Evolutionary conservation across 2,797 vertebrate species (phyloP), one percentile per base, ranked within the genome.

Genomic region (Sebastes elongatus): DNA sequence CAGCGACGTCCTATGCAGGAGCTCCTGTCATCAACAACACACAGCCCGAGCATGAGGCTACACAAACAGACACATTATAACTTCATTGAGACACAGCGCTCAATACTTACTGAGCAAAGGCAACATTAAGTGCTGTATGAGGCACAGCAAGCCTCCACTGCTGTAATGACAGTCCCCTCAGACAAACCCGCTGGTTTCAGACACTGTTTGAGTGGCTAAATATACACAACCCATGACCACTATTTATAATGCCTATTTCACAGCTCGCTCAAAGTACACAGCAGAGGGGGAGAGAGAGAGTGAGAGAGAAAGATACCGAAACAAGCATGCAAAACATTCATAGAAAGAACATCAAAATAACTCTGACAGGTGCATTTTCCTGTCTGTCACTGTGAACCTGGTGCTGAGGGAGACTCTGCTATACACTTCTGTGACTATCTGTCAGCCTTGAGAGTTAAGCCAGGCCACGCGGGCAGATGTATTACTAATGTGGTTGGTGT

Each of bases 1-100:
- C 2, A 99, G 96, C 11, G 97, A 97, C 28, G 97, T 97, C 80
- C 97, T 97, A 86, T 97, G 98, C 84, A 98, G 92, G 84, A 99
- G 92, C 93, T 99, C 98, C 98, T 99, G 94, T 71, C 81, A 84
- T 80, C 87, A 82, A 82, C 73, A 89, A 78, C 79, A 88, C 11
- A 85, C 42, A 87, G 62, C 60, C 2, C 71, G 55, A 89, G 49
- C 65, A 68, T 81, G 81, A 80, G 65, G 73, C 38, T 49, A 76
- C 73, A 71, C 64, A 82, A 59, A 74, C 64, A 78, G 52, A 77
- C 52, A 53, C 63, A 83, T 71, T 73, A 55, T 57, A 46, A 73
- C 23, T 56, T 42, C 14, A 56, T n/a, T 80, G 35, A 67, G 9
- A 56, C 38, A 72, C 32, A n/a, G 20, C 16, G n/a, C 74, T 74